Evolutionary conservation across 2,888 invertebrate genomes (phyloP).

Genomic region (Tenthredo scrophulariae): DNA sequence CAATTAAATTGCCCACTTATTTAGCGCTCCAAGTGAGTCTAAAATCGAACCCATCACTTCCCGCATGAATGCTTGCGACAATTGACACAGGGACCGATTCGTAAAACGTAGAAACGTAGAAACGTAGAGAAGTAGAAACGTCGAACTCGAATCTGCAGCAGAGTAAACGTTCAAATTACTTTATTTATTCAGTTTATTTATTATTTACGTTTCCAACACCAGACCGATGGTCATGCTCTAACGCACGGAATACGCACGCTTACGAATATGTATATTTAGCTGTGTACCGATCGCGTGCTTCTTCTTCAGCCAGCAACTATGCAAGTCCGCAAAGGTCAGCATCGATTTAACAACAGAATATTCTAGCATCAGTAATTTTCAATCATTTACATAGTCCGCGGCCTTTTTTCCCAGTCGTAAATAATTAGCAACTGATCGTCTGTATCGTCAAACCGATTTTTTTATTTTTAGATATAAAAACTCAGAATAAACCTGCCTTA

Average conservation of each 20-base stretch:
- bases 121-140: too few relatives aligned
- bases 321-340: constrained; percentile 62
- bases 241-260: constrained; percentile 1
- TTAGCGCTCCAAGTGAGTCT: neutral
- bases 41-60: neutral
- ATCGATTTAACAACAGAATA: constrained; percentile 50
- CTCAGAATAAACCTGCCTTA: neutral
- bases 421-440: neutral
- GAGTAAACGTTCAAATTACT: neutral
- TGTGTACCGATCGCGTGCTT: neutral
- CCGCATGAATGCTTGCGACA: neutral
- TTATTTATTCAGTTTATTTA: neutral
- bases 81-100: neutral
- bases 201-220: neutral
- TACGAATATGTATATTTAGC: constrained; percentile 42
- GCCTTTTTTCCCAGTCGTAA: neutral
- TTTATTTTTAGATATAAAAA: neutral
- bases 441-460: neutral
- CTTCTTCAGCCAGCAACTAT: constrained; percentile 9
- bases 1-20: neutral
- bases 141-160: neutral
- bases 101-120: too few relatives aligned
- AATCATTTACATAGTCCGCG: neutral
- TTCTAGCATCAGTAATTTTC: constrained; percentile 19
- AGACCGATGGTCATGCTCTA: constrained; percentile 11